Conservation (phyloP, 2,797 vertebrate species). For the Potorous gilbertii region DNA sequence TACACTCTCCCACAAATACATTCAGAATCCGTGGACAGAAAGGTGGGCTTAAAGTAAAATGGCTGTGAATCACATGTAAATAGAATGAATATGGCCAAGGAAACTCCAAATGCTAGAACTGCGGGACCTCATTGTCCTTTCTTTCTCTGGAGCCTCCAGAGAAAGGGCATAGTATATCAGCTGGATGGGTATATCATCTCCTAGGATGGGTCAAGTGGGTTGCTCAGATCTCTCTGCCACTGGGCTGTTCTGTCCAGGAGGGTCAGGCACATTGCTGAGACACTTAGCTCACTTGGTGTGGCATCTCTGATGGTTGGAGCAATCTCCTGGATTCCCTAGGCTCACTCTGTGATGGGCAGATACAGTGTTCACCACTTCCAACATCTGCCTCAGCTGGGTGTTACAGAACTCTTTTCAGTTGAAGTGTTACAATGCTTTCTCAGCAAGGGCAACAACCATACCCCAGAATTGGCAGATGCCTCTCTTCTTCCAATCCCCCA, state of each 20-base stretch:
- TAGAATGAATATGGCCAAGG: not conserved
- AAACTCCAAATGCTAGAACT: not conserved
- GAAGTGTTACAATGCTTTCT: not conserved
- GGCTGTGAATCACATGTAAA: not conserved
- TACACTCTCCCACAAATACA: not conserved
- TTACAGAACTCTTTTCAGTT: not conserved
- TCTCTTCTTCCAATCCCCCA: not conserved
- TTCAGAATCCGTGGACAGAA: not conserved
- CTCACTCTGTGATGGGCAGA: not conserved
- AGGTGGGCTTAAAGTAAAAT: not conserved
- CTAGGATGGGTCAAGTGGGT: not conserved
- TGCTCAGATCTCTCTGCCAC: not conserved
- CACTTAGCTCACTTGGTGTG: not conserved
- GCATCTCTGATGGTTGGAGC: not conserved
- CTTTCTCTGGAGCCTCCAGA: not conserved
- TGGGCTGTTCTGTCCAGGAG: not conserved
- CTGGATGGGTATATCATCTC: not conserved
- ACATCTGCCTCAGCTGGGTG: not conserved
- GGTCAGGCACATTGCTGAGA: not conserved
- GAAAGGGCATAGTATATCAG: not conserved
- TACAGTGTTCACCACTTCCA: not conserved
- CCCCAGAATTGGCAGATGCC: not conserved
- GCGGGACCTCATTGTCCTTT: not conserved
- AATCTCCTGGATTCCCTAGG: not conserved
- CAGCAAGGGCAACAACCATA: not conserved